Percentiles rank a stretch among this genome's conserved stretches.
These are phyloP conservation scores for Podiceps cristatus DNA, from an alignment of 2,113 vertebrate genomes.

Conservation along the genomic window DNA sequence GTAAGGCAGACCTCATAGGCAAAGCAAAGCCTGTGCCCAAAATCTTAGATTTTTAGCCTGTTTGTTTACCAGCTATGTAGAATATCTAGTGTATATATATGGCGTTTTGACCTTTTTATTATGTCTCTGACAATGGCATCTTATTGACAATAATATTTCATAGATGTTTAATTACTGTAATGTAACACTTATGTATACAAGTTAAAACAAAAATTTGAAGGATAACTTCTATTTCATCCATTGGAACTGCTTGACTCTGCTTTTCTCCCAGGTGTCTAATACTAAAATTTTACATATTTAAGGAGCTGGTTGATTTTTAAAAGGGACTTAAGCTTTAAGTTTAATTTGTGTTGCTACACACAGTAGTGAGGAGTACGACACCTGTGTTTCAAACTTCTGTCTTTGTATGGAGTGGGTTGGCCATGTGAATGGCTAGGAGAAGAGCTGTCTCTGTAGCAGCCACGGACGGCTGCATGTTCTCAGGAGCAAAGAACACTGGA, in stretches of 20 bases:
- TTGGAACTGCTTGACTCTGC: background rate
- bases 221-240: background rate
- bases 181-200: background rate
- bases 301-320: background rate
- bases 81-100: background rate
- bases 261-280: background rate
- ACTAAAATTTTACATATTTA: background rate
- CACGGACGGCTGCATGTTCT: accelerated
- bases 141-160: background rate
- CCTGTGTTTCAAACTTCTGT: accelerated
- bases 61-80: background rate
- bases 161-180: background rate
- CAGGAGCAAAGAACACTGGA: background rate
- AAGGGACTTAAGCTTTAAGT: background rate
- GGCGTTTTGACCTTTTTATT: background rate
- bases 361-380: background rate
- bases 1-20: background rate
- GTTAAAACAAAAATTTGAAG: background rate
- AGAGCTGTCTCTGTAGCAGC: background rate
- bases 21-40: background rate
- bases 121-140: background rate
- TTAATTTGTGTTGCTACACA: background rate
- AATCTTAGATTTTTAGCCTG: background rate
- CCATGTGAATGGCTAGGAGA: background rate
- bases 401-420: background rate